These are phyloP conservation scores for Oscheius myriophilus DNA, from an alignment of 2,888 invertebrate species.

Conservation along the genomic window DNA sequence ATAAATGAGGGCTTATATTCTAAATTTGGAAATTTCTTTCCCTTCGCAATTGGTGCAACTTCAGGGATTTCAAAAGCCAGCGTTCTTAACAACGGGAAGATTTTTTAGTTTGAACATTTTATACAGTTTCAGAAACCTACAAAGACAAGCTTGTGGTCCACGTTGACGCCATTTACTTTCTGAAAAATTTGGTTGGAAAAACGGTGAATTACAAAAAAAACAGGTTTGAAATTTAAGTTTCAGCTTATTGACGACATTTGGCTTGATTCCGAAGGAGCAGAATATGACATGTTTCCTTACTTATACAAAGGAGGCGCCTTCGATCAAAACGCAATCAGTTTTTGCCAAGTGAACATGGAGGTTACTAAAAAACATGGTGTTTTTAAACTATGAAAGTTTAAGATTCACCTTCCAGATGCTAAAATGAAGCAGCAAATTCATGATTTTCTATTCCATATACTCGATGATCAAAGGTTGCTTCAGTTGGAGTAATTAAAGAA, in stretches of 20 bases:
- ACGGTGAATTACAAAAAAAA: constrained; percentile 2
- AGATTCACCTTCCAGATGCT: constrained; percentile 36
- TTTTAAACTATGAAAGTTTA: no score
- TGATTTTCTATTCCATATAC: constrained; percentile 35
- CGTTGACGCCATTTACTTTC: constrained; percentile 35
- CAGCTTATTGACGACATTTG: constrained; percentile 44
- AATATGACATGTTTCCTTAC: constrained; percentile 40
- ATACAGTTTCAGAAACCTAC: constrained; percentile 30
- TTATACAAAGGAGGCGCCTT: constrained; percentile 40
- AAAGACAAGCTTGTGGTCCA: constrained; percentile 32
- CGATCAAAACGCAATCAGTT: constrained; percentile 37
- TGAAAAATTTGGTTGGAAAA: constrained; percentile 27
- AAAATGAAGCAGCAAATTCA: constrained; percentile 37
- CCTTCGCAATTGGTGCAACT: constrained; percentile 13
- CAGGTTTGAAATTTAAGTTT: constrained; percentile 17
- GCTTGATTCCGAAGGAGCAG: constrained; percentile 46
- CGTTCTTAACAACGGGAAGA: neutral
- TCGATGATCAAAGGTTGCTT: constrained; percentile 37
- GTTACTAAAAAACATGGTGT: constrained; percentile 1
- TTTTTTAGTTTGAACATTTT: no score
- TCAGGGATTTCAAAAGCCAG: constrained; percentile 8
- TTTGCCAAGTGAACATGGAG: constrained; percentile 50
- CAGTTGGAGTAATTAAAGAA: no score
- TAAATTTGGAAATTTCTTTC: constrained; percentile 23
- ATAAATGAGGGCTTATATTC: constrained; percentile 13